Base-by-base conservation (phyloP, 2,888 invertebrate species). In the Sphecodes monilicornis region DNA sequence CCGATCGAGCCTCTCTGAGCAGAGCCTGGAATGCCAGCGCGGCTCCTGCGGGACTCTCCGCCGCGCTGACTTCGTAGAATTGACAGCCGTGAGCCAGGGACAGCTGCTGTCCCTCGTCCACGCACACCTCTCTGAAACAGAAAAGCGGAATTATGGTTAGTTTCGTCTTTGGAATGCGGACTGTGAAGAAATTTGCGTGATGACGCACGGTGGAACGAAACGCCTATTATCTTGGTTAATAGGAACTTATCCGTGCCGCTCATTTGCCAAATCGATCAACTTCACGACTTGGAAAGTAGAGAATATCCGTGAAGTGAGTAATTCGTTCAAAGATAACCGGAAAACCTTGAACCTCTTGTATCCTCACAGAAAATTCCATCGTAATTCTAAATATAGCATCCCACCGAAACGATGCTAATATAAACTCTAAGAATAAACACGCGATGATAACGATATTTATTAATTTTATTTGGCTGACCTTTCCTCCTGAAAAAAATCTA, bases 31-130 rank as follows among this genome's bases (percentile, higher is more conserved):
- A 98, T 73, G 97, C 97, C 80, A 97, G 95, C 57, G 97, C 97
- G 0, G 98, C 97, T 82, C 98, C 97, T 0, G 97, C 97, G 91
- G 97, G 97, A 91, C 97, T 97, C 94, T 98, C 98, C 50, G 98
- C 98, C 18, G 97, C 98, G 80, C 97, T 97, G 81, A 98, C 97
- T 95, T 98, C 98, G 95, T 97, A 97, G 95, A 98, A 98, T 95
- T 97, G 97, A 92, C 97, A 97, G 66, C 97, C 97, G 93, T 96
- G 97, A 87, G 97, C 96, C 90, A 97, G 95, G 22, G 97, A 97
- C 87, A 97, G 93, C 94, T 97, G 97, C 91, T 97, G 97, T 64
- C 97, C 97, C 92, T 97, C 97, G 93, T 97, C 97, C 64, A 97
- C 97, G 92, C 97, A 97, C 76, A 97, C 97, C 95, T 96, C 96